A percentile compares a stretch with the other conserved stretches of the same genome.
These are phyloP conservation scores for Pseudopipra pipra DNA, from an alignment of 2,113 vertebrate species.

Conservation along the genomic window DNA sequence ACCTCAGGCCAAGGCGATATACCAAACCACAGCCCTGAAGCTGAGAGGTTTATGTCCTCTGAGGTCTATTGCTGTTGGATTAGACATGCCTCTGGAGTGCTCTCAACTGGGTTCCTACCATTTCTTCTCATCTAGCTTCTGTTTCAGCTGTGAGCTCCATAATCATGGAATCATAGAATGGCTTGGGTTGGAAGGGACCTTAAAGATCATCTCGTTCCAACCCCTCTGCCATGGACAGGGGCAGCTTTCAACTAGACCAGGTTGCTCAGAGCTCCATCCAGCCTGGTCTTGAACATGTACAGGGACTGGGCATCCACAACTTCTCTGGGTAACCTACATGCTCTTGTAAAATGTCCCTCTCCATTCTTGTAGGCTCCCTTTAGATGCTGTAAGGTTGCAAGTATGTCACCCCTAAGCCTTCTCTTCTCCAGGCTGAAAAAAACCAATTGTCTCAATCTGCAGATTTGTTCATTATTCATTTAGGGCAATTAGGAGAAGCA, in stretches of 20 bases:
- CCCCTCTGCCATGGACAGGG: neutral
- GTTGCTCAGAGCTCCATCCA: neutral
- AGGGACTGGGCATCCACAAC: neutral
- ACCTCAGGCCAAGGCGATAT: neutral
- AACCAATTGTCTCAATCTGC: neutral
- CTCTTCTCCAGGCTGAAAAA: neutral
- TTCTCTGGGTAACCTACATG: neutral
- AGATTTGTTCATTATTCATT: neutral
- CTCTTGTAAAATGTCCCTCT: neutral
- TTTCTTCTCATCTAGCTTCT: neutral
- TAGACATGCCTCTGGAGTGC: neutral
- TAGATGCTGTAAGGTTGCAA: neutral
- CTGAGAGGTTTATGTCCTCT: neutral
- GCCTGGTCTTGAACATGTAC: neutral
- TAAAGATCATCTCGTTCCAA: neutral
- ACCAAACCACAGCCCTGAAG: neutral
- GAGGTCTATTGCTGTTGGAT: neutral
- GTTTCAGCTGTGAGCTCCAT: neutral
- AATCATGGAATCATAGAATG: neutral
- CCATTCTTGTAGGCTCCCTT: neutral
- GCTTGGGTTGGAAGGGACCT: neutral
- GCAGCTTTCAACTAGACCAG: neutral
- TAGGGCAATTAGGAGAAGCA: neutral
- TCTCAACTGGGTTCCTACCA: neutral
- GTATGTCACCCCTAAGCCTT: neutral